Evolutionary conservation across 2,113 vertebrate species (phyloP), one percentile per base, ranked within the genome.

Genomic region (Meleagris gallopavo): DNA sequence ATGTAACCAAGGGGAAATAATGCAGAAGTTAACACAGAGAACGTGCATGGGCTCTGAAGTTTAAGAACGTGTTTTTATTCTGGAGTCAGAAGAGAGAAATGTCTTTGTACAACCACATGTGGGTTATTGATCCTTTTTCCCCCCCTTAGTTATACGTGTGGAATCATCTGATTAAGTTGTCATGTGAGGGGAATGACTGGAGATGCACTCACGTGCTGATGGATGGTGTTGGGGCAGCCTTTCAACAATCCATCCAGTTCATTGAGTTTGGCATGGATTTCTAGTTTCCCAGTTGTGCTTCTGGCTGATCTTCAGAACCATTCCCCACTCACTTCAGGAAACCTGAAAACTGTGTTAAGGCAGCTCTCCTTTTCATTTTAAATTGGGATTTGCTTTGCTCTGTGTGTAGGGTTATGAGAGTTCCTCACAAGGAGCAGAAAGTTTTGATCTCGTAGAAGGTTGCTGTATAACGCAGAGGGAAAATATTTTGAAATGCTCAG

Each of bases 61-160:
- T 62, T 22, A 50, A 52, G 50, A 38, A 20, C 20, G 66, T 76
- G 18, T n/a, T 65, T 60, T 16, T n/a, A 4, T 70, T 48, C 55
- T 77, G 29, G 52, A 62, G 40, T 50, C 52, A 21, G 71, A 50
- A 48, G 41, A 45, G 52, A 54, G 30, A 7, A 3, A 13, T 0
- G 2, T 54, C 55, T 46, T 1, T 21, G 22, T 65, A 21, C 38
- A 52, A 8, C 25, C 25, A 36, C 0, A 0, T 65, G 71, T 57
- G 30, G 34, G 11, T 77, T 36, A 40, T 10, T 40, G 29, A 10
- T 17, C 48, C 15, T 45, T 54, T 29, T 10, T 5, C 40, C 11
- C 19, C 2, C 11, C 32, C 30, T 25, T 41, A 14, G 61, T 29
- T 46, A 29, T 22, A 38, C 4, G 0, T n/a, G 18, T 16, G 65